These are phyloP conservation scores for Melieria omissa DNA, from an alignment of 2,888 invertebrate species.

Conservation along the genomic window DNA sequence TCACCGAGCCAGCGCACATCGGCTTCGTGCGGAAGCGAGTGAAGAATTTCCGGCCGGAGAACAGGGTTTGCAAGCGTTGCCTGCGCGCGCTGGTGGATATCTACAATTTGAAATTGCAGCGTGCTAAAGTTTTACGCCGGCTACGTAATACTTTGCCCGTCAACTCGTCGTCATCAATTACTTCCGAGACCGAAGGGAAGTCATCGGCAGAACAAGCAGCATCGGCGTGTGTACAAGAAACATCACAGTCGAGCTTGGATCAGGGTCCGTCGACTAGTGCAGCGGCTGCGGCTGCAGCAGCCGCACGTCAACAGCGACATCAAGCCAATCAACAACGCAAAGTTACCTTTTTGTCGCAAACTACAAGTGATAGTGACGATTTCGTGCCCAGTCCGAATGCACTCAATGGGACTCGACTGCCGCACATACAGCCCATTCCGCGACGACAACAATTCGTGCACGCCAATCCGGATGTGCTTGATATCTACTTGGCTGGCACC, in stretches of 20 bases:
- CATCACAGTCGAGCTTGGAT: conserved; percentile 18
- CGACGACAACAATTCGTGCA: conserved; percentile 24
- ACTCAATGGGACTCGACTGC: conserved; percentile 23
- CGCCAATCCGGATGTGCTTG: conserved; percentile 24
- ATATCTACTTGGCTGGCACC: conserved; percentile 28
- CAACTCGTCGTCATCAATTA: conserved; percentile 16
- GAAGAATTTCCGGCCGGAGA: conserved; percentile 20
- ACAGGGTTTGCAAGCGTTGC: conserved; percentile 19
- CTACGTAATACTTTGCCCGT: background rate
- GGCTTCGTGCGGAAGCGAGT: conserved; percentile 18
- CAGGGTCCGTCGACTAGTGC: conserved; percentile 30
- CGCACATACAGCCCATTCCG: conserved; percentile 31
- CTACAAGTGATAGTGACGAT: conserved; percentile 9
- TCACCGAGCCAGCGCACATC: conserved; percentile 14
- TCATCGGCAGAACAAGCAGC: background rate
- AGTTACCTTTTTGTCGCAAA: background rate
- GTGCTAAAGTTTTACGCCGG: conserved; percentile 16
- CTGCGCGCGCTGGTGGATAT: background rate
- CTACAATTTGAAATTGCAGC: conserved; percentile 8
- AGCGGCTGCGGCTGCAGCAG: conserved; percentile 18
- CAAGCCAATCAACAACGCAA: background rate
- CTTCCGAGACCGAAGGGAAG: background rate
- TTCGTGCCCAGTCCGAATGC: conserved; percentile 30
- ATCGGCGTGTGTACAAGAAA: background rate
- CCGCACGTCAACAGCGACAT: conserved; percentile 1